Base-by-base conservation (phyloP, 2,888 invertebrate species). In the Plagiodera versicolora region DNA sequence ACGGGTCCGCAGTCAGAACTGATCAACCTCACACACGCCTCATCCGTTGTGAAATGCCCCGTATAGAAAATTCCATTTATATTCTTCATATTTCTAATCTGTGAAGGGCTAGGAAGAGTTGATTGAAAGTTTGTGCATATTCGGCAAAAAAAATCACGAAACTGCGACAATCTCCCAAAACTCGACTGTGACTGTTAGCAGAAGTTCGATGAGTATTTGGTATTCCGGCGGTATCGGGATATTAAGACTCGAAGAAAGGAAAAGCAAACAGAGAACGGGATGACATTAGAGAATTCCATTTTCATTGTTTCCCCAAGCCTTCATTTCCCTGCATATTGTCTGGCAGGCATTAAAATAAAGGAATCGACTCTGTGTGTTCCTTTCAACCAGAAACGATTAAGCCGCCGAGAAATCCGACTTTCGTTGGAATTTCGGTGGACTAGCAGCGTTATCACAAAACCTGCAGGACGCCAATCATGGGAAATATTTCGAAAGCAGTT, bases 231-330 rank as follows among this genome's bases (percentile, higher is more conserved):
- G 64, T 64, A 67, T 66, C 66, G 63, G 65, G 39, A 66, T 67
- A 67, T 67, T 67, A 67, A 67, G 65, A 66, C 54, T 64, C 63
- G 52, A 63, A 60, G 64, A 67, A 62, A 66, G 65, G 67, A 63
- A 66, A 67, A 65, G 66, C 67, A 67, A 67, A 67, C 64, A 67
- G 65, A 67, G 64, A 67, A 67, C 61, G 56, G 58, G 65, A 67
- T 67, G 63, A 67, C 67, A 65, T 67, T 63, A 61, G 67, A 64
- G 67, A 61, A 67, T 64, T 65, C 64, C 63, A 66, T 63, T 67
- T 39, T 63, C 61, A 67, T 67, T 67, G 67, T 67, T 66, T 66
- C 51, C 64, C 53, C 61, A 64, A 66, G 65, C 60, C 64, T 66
- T 67, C 67, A 66, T 67, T 64, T 66, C 67, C 61, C 63, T 63